Evolutionary conservation across 2,797 vertebrate genomes (phyloP), one percentile per base, ranked within the genome.

Genomic region (Pipistrellus nathusii): DNA sequence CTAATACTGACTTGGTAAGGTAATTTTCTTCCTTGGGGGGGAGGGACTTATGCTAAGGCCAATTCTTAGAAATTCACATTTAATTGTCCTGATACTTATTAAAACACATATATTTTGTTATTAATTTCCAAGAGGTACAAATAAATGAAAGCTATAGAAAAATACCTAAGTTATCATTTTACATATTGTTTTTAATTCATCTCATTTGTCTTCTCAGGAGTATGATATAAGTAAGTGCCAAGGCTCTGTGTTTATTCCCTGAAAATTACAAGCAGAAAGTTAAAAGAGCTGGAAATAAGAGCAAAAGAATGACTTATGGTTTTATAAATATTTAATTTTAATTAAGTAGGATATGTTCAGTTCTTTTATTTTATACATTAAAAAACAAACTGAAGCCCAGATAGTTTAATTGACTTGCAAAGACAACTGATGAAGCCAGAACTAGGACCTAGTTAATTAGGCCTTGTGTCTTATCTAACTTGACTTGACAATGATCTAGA

Each of bases 131-230:
- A 82, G 41, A 32, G 8, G 14, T 72, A 68, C 20, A 85, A 90
- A 94, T 55, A 82, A 73, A 46, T 68, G 73, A 93, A 95, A 81
- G 10, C 30, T 71, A 73, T 23, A 55, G 53, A 35, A 91, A 94
- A 94, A 85, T 87, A 23, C 12, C 15, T 68, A 76, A 80, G 30
- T 5, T 88, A 9, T 75, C 75, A 55, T 46, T 72, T 87, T 75
- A 73, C 44, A 95, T 30, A 91, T 91, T n/a, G 23, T 77, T 95
- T 94, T 91, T 44, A 81, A 64, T 87, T 91, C 76, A 77, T 69
- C 66, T 94, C 11, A 78, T 82, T 81, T 46, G 82, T 91, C 44
- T 73, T 18, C 32, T 78, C n/a, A 78, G n/a, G 44, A 55, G 14
- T 75, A 62, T 6, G 41, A 53, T 17, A 8, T 46, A 75, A 76